These are phyloP conservation scores for Sula dactylatra DNA, from an alignment of 2,113 vertebrate species.

Conservation along the genomic window DNA sequence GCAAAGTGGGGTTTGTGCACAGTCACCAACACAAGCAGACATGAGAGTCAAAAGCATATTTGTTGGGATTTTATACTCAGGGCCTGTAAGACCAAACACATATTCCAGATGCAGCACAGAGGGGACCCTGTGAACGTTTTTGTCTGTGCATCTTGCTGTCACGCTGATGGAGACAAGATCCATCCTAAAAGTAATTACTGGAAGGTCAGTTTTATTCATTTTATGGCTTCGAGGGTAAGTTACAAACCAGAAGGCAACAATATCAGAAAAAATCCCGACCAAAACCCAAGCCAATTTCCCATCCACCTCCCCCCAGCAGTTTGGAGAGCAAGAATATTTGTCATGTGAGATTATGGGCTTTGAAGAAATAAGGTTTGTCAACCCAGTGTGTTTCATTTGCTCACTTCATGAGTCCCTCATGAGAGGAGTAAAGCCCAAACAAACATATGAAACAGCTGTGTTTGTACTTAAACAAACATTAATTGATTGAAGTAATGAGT, in stretches of 20 bases:
- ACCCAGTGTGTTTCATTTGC: background rate
- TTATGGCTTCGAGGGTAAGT: background rate
- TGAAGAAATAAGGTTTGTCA: background rate
- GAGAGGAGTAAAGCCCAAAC: background rate
- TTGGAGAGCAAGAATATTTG: background rate
- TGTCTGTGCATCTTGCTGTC: background rate
- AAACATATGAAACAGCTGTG: constrained; percentile 16
- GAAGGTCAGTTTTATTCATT: background rate
- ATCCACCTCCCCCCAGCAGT: background rate
- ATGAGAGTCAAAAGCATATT: background rate
- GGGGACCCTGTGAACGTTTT: background rate
- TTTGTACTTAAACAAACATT: constrained; percentile 56
- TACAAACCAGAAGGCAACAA: background rate
- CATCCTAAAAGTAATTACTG: background rate
- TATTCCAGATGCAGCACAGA: background rate
- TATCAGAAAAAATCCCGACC: fast-evolving
- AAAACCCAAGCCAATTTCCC: background rate
- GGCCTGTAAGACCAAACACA: background rate
- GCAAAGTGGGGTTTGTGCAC: background rate
- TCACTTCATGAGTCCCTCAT: background rate
- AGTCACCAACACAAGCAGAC: background rate
- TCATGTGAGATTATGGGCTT: background rate
- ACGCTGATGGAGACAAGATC: background rate
- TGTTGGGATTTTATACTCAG: background rate
- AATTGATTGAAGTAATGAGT: constrained; percentile 42